Evolutionary conservation across 2,113 vertebrate species (phyloP).

Genomic region (Dasyprocta punctata): DNA sequence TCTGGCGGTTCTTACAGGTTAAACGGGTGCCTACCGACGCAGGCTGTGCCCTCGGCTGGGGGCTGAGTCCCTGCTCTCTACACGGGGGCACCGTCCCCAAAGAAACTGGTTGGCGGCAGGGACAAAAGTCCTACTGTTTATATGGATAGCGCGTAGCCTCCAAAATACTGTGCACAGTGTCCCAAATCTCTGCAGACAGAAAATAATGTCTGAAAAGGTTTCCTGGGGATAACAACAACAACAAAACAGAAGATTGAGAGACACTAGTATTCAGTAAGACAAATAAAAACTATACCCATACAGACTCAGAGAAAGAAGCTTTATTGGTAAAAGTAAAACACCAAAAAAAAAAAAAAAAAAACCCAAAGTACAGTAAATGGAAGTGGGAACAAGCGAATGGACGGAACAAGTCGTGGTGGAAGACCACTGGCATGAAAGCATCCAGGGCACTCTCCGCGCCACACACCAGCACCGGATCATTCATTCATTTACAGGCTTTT

Average conservation of each 20-base stretch:
- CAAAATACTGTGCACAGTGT: background rate
- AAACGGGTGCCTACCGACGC: background rate
- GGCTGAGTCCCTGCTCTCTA: background rate
- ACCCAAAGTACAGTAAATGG: background rate
- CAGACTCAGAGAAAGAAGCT: background rate
- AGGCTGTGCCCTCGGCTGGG: background rate
- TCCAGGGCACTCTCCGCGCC: too few relatives aligned
- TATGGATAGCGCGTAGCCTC: background rate
- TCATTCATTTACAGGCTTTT: background rate
- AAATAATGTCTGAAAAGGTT: background rate
- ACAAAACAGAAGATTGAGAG: background rate
- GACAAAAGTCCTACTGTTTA: background rate
- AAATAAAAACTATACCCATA: background rate
- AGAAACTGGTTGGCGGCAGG: background rate
- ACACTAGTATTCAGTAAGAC: background rate
- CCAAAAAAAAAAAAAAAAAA: background rate
- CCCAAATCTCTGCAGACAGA: background rate
- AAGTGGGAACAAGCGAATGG: background rate
- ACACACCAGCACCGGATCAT: background rate
- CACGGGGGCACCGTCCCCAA: background rate
- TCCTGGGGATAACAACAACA: background rate
- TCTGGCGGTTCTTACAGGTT: fast-evolving
- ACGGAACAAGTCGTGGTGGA: background rate
- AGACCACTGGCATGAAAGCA: background rate
- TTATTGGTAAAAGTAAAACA: background rate